Conservation (phyloP, 2,888 invertebrate species). For the Lasioglossum vierecki region DNA sequence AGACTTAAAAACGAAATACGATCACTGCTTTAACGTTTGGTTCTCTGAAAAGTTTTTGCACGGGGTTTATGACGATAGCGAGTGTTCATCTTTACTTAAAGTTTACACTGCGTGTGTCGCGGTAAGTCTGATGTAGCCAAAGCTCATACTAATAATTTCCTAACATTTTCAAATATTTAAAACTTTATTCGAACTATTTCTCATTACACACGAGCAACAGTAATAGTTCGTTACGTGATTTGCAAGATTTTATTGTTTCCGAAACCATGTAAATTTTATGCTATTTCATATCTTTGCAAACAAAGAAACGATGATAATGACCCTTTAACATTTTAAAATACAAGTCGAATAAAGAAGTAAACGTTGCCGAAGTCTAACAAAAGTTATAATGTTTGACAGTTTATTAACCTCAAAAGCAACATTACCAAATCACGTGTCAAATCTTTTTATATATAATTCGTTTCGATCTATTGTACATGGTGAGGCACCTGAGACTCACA, state of each 20-base stretch:
- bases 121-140: constrained; percentile 79
- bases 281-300: neutral
- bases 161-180: neutral
- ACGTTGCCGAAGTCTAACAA: neutral
- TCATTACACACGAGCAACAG: neutral
- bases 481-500: too few species aligned
- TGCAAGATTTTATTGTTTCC: neutral
- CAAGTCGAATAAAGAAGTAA: neutral
- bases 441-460: neutral
- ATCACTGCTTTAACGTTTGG: constrained; percentile 88
- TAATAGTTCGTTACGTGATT: neutral
- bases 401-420: neutral
- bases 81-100: constrained; percentile 86
- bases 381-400: neutral
- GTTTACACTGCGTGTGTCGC: constrained; percentile 88
- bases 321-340: neutral
- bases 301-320: neutral
- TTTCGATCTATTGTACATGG: neutral
- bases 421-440: neutral
- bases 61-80: constrained; percentile 85
- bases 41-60: constrained; percentile 88
- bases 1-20: constrained; percentile 87
- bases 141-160: neutral
- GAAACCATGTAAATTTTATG: neutral
- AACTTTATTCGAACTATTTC: neutral